Evolutionary conservation across 2,888 invertebrate genomes (phyloP), one percentile per base, ranked within the genome.

Genomic region (Coelinius sp.): DNA sequence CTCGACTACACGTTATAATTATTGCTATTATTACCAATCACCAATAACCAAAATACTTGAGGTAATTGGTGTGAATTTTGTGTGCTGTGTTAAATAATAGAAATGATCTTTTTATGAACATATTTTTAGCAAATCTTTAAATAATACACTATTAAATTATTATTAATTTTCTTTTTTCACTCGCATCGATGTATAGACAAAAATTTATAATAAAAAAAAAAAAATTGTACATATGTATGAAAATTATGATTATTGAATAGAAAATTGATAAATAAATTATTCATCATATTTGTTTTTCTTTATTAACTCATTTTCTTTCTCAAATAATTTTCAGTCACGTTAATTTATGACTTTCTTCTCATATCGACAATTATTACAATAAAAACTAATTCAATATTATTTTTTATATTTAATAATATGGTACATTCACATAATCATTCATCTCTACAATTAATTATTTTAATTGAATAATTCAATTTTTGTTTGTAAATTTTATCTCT

Each of bases 381-480:
- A 79, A 79, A 81, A 83, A 84, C 70, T 63, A 82, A 84, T 71
- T 83, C 76, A 80, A 84, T 84, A 85, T 77, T 82, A 84, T 82
- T n/a, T n/a, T n/a, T n/a, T 85, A 85, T 85, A 82, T 84, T 85
- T 85, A 86, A 84, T 85, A 85, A 83, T 87, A 85, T 41, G 22
- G 24, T 85, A 87, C 86, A 87, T 84, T 77, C 83, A 84, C 83
- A 82, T 83, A 81, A 79, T 80, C 81, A 81, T 78, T 82, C 78
- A 75, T 79, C 80, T 78, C 78, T 81, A 63, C 79, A 84, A 83
- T 83, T 82, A 77, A 83, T 41, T 22, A 44, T 82, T 83, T 79
- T 76, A 81, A 81, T 79, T 76, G 78, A 78, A 76, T 79, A 71
- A 77, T 77, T 77, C n/a, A 75, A 76, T 78, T 77, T 70, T 76